phyloP scores from a whole-genome alignment of 1,140 invertebrate species.

The Proctacanthus coquilletti region DNA sequence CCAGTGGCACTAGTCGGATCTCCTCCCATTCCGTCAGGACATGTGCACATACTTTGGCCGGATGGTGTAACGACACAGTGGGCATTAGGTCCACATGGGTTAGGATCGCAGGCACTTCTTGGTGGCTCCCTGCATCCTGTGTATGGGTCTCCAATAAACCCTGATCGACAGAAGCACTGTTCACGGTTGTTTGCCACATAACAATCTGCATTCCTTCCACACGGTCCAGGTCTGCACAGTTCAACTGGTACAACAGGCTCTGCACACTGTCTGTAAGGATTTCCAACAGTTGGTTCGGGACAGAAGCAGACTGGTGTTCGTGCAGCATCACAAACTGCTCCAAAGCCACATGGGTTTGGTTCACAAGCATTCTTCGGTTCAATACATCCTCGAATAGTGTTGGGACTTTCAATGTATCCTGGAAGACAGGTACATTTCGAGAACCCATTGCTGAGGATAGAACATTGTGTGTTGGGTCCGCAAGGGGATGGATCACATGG shows the following conservation, averaged over 20 bases:
- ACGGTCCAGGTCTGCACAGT: conserved; percentile 59
- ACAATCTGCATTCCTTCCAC: conserved; percentile 62
- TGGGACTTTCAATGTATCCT: conserved; percentile 71
- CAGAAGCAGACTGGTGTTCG: conserved; percentile 66
- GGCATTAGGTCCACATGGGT: conserved; percentile 62
- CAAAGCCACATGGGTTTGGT: conserved; percentile 62
- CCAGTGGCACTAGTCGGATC: conserved; percentile 54
- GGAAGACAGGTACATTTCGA: conserved; percentile 73
- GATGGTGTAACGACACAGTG: conserved; percentile 47
- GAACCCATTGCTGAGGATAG: conserved; percentile 62
- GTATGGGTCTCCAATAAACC: conserved; percentile 61
- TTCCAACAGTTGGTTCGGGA: conserved; percentile 54
- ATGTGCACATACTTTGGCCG: conserved; percentile 55
- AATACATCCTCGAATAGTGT: conserved; percentile 70
- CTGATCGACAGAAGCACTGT: conserved; percentile 60
- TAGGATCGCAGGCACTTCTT: conserved; percentile 49
- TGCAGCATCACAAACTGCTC: conserved; percentile 63
- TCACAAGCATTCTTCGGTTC: conserved; percentile 62
- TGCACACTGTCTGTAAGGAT: conserved; percentile 58
- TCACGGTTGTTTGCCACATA: conserved; percentile 55
- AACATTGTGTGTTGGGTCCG: conserved; percentile 75
- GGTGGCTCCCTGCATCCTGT: conserved; percentile 47
- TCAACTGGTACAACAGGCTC: conserved; percentile 38
- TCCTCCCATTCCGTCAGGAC: conserved; percentile 56
- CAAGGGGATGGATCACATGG: conserved; percentile 75